Base-by-base conservation (phyloP, 2,797 vertebrate genomes). In the Anabacerthia variegaticeps region DNA sequence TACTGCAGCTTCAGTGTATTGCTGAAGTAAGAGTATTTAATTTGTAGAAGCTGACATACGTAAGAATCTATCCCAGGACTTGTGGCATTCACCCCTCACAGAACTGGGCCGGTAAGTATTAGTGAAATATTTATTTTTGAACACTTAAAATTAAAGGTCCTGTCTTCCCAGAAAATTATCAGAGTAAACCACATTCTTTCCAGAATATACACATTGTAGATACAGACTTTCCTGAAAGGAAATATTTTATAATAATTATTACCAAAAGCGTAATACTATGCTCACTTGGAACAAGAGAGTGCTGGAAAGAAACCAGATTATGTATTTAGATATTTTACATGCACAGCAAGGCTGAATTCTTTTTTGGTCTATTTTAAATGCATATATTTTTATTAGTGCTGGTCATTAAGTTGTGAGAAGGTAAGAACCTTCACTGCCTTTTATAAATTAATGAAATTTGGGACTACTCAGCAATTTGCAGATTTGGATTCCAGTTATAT, bases 181-280 rank as follows among this genome's bases (percentile, higher is more conserved):
- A 96, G 76, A 94, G 85, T 84, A 95, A 97, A 86, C 74, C 30
- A 63, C 68, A 82, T 66, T 92, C 79, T 95, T 97, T 93, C 89
- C 91, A 94, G 82, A 96, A 96, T 91, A 94, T 61, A 63, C 23
- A 93, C 14, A 84, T 34, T 89, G 51, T 84, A 87, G 95, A 91
- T 87, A 72, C 58, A 80, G 51, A 49, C 34, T 85, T 96, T 92
- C 34, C 74, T 93, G 92, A 96, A 96, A 96, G 89, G 82, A 97
- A 97, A 95, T 93, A 85, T 71, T 96, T 85, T 82, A 74, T 83
- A 94, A 56, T 49, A 95, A 95, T 94, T 93, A 92, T 88, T 96
- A 88, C 62, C 62, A 88, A 96, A 95, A 96, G 32, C 13, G 5
- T 54, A 95, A 89, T 93, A 86, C 72, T 83, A 48, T 92, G 54